phyloP scores from a whole-genome alignment of 1,140 invertebrate species.

The Diabrotica undecimpunctata region DNA sequence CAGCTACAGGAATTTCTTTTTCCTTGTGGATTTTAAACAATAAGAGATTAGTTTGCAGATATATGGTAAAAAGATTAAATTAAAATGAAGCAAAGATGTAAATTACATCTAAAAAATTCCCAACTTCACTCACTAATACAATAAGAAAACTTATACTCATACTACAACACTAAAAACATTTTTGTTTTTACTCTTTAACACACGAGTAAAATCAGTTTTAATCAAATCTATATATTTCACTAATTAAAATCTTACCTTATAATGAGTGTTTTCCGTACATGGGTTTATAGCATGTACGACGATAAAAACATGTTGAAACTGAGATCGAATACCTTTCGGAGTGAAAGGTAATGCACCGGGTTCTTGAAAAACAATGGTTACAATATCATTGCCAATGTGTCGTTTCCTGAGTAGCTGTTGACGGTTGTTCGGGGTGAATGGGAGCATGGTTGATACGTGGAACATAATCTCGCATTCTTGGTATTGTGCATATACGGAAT shows the following conservation, averaged over 20 bases:
- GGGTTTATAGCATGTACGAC: conserved; percentile 86
- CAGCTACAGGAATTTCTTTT: too few relatives aligned
- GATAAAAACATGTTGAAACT: conserved; percentile 98
- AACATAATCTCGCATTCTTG: conserved; percentile 90
- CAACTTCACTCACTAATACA: too few relatives aligned
- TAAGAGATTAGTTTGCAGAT: too few relatives aligned
- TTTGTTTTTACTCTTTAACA: too few relatives aligned
- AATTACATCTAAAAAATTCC: too few relatives aligned
- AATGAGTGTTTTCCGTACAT: conserved; percentile 84
- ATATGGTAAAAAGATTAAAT: too few relatives aligned
- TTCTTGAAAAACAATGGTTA: conserved; percentile 97
- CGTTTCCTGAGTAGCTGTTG: conserved; percentile 88
- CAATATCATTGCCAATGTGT: conserved; percentile 93
- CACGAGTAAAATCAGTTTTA: too few relatives aligned
- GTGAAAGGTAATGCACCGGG: conserved; percentile 90
- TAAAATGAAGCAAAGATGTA: too few relatives aligned
- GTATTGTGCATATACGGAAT: conserved; percentile 81
- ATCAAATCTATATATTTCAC: too few relatives aligned
- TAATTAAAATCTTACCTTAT: conserved; percentile 56
- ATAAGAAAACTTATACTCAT: too few relatives aligned
- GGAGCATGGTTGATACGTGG: conserved; percentile 90
- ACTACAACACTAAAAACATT: too few relatives aligned
- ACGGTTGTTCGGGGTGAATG: conserved; percentile 87
- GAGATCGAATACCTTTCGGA: conserved; percentile 87
- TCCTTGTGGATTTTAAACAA: too few relatives aligned